Evolutionary conservation across 2,888 invertebrate genomes (phyloP).

Genomic region (Parelbella ahira): DNA sequence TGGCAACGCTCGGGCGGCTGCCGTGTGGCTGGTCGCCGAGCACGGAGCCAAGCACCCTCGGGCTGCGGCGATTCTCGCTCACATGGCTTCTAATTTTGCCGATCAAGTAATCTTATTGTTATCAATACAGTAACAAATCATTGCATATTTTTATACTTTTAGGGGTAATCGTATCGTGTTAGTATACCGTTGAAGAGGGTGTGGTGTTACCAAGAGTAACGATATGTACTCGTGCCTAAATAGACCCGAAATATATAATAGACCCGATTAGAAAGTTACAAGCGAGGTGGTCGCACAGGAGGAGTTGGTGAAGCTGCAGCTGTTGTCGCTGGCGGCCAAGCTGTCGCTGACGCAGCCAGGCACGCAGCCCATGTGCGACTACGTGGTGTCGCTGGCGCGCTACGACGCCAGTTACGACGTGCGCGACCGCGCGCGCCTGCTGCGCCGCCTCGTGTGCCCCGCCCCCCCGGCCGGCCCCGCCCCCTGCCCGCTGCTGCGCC

Average conservation of each 20-base stretch:
- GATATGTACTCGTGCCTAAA: too few species aligned
- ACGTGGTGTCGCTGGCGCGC: conserved; percentile 95
- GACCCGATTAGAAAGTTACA: too few species aligned
- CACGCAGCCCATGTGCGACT: conserved; percentile 92
- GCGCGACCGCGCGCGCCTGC: conserved; percentile 94
- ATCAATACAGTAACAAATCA: too few species aligned
- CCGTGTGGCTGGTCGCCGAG: conserved; percentile 62
- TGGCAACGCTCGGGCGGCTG: conserved; percentile 56
- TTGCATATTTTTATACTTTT: too few species aligned
- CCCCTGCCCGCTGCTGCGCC: conserved; percentile 42
- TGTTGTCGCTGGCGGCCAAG: conserved; percentile 96
- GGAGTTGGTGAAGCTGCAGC: conserved; percentile 97
- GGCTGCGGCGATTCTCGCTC: conserved; percentile 56
- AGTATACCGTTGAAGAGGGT: too few species aligned
- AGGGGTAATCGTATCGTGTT: too few species aligned
- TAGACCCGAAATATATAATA: too few species aligned
- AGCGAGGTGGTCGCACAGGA: conserved; percentile 83
- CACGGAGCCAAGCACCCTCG: conserved; percentile 54
- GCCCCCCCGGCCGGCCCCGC: conserved; percentile 46
- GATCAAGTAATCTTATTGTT: conserved; percentile 52
- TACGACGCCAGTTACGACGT: conserved; percentile 99
- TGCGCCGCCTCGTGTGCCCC: conserved; percentile 86
- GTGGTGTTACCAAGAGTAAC: too few species aligned
- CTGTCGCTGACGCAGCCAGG: conserved; percentile 93
- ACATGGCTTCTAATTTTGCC: conserved; percentile 51